Evolutionary conservation across 2,797 vertebrate genomes (phyloP).

Genomic region (Alfaro cultratus): DNA sequence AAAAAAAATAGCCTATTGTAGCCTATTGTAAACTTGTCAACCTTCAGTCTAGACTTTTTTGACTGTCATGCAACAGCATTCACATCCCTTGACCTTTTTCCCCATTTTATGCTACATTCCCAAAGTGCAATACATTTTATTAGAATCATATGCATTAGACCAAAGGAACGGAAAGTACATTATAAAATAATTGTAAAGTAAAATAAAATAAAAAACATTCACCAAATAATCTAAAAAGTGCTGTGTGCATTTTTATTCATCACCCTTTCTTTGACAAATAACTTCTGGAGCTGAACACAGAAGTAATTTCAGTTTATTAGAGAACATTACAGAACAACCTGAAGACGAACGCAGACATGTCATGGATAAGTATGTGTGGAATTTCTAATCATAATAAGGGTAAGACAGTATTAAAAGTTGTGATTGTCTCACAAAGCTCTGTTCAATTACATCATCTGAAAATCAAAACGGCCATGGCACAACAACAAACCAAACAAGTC

Average conservation of each 20-base stretch:
- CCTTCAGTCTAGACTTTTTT: background rate
- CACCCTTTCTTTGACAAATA: background rate
- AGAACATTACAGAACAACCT: background rate
- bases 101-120: background rate
- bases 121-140: background rate
- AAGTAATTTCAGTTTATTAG: background rate
- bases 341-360: background rate
- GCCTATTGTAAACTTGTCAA: background rate
- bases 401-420: background rate
- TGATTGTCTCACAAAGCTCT: background rate
- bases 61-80: background rate
- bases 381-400: background rate
- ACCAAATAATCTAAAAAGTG: background rate
- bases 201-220: no score
- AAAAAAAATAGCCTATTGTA: background rate
- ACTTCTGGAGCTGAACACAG: background rate
- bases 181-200: background rate
- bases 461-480: background rate
- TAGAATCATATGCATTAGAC: background rate
- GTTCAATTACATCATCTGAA: background rate
- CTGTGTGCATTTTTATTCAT: background rate
- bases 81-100: background rate
- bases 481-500: background rate
- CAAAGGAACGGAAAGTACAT: background rate
- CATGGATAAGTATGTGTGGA: background rate